Evolutionary conservation across 2,113 vertebrate species (phyloP).

Genomic region (Corythoichthys haematopterus): DNA sequence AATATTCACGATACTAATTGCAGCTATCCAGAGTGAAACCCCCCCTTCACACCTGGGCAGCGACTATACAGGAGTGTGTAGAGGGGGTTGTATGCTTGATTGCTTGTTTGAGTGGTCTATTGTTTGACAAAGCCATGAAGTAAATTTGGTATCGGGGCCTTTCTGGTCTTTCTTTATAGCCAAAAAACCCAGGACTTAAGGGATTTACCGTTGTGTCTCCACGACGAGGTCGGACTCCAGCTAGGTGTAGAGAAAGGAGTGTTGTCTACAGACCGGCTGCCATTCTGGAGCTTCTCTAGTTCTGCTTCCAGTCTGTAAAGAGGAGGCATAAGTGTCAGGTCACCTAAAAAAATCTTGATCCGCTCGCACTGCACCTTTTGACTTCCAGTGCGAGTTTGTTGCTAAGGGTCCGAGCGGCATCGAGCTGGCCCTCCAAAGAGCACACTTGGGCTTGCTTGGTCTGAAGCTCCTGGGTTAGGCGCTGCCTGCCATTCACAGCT

Average conservation of each 20-base stretch:
- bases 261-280: slow-evolving; percentile 52
- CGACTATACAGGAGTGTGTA: too few species aligned
- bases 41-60: too few species aligned
- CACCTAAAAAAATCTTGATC: not conserved
- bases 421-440: slow-evolving; percentile 74
- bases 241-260: slow-evolving; percentile 69
- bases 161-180: too few species aligned
- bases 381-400: slow-evolving; percentile 71
- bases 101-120: too few species aligned
- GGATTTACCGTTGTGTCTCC: slow-evolving; percentile 66
- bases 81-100: too few species aligned
- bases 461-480: slow-evolving; percentile 70
- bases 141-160: too few species aligned
- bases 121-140: too few species aligned
- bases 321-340: not conserved
- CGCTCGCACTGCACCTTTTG: slow-evolving; percentile 60
- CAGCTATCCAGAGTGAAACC: too few species aligned
- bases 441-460: slow-evolving; percentile 69
- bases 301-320: slow-evolving; percentile 69
- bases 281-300: slow-evolving; percentile 73
- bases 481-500: slow-evolving; percentile 45
- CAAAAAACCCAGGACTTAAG: not conserved
- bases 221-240: slow-evolving; percentile 66
- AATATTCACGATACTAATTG: too few species aligned
- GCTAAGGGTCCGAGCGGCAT: slow-evolving; percentile 55